These are phyloP conservation scores for Eublepharis macularius DNA, from an alignment of 2,113 vertebrate species.

Conservation along the genomic window DNA sequence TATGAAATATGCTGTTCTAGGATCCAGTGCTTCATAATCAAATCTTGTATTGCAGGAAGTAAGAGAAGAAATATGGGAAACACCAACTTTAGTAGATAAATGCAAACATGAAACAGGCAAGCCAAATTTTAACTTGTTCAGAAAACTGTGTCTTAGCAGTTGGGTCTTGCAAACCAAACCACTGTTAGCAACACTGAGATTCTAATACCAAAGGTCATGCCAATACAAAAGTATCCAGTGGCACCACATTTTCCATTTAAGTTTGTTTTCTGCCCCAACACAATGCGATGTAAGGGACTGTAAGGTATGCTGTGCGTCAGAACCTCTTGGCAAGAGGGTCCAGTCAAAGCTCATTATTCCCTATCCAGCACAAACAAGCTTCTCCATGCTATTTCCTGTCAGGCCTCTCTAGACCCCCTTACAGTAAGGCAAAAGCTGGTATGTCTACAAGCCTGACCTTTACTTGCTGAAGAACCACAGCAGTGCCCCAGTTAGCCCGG, in stretches of 20 bases:
- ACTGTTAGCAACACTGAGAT: neutral
- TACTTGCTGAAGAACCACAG: neutral
- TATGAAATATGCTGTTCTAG: conserved; percentile 88
- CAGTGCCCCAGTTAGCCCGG: too few relatives aligned
- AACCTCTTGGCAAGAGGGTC: neutral
- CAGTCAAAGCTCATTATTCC: neutral
- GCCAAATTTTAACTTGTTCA: neutral
- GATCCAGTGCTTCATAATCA: conserved; percentile 96
- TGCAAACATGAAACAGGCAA: conserved; percentile 18
- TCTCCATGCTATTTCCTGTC: neutral
- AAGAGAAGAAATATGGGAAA: conserved; percentile 28
- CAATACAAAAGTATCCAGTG: neutral
- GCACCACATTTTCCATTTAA: neutral
- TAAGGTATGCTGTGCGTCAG: neutral
- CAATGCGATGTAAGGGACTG: too few relatives aligned
- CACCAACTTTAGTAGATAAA: neutral
- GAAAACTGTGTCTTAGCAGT: neutral
- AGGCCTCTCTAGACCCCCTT: neutral
- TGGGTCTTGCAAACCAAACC: neutral
- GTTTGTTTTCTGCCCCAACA: neutral
- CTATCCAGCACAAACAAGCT: neutral
- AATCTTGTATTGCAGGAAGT: conserved; percentile 77
- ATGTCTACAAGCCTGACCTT: too few relatives aligned
- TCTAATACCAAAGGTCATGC: neutral
- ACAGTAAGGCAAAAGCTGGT: neutral